These are phyloP conservation scores for Antheraea pernyi DNA, from an alignment of 1,140 invertebrate genomes.

Conservation along the genomic window DNA sequence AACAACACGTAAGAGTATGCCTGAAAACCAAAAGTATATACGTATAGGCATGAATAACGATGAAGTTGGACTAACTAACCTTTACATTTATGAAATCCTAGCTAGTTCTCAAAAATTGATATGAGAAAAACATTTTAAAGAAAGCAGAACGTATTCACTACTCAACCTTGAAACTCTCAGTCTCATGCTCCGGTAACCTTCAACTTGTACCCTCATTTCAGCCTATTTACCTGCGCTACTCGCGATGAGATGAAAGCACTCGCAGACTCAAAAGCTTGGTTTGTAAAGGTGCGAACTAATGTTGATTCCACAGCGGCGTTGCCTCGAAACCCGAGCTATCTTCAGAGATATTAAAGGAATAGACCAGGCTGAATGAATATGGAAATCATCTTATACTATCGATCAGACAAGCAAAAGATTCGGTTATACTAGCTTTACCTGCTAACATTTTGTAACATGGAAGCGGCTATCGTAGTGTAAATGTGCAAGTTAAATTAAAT, in stretches of 20 bases:
- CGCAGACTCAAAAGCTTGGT: constrained; percentile 27
- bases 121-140: neutral
- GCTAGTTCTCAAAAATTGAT: neutral
- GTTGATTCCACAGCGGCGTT: constrained; percentile 9
- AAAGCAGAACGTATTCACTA: neutral
- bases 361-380: neutral
- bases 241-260: constrained; percentile 22
- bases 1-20: too few relatives aligned
- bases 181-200: constrained; percentile 19
- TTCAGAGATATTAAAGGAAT: neutral
- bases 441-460: too few relatives aligned
- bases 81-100: too few relatives aligned
- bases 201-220: constrained; percentile 28
- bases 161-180: neutral
- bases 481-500: too few relatives aligned
- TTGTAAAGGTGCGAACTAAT: constrained; percentile 33
- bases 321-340: constrained; percentile 12
- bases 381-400: too few relatives aligned
- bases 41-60: too few relatives aligned
- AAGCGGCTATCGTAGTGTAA: too few relatives aligned
- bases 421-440: too few relatives aligned
- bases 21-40: too few relatives aligned
- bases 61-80: too few relatives aligned
- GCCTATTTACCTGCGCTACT: neutral
- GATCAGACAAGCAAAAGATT: too few relatives aligned